Conservation (phyloP, 2,888 invertebrate species). For the Sinodicranocentrus sp. region DNA sequence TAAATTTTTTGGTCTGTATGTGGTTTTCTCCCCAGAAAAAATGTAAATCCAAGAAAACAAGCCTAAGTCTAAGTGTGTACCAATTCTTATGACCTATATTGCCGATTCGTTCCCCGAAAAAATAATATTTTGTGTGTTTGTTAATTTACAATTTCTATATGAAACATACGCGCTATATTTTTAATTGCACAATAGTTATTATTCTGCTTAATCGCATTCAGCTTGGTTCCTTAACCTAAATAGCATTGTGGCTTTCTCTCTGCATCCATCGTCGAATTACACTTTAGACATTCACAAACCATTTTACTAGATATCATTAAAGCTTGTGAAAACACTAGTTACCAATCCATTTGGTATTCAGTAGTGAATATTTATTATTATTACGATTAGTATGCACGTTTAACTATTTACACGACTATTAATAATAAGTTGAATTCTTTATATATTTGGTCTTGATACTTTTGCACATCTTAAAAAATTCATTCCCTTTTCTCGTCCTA, state of each 20-base stretch:
- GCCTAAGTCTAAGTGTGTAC: no score
- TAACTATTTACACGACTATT: conserved; percentile 55
- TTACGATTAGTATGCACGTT: conserved; percentile 29
- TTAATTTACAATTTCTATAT: no score
- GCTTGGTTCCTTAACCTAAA: no score
- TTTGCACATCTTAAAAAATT: background rate
- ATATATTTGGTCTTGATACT: conserved; percentile 52
- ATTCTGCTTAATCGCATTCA: background rate
- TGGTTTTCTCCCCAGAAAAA: no score
- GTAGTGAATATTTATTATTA: background rate
- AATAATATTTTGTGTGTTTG: no score
- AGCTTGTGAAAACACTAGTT: conserved; percentile 35
- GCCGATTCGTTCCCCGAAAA: no score
- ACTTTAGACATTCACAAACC: background rate
- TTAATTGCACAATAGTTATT: conserved; percentile 5
- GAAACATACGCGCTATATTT: no score
- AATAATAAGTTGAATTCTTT: background rate
- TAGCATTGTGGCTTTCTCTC: no score
- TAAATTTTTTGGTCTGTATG: no score
- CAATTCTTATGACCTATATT: no score
- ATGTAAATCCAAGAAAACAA: no score
- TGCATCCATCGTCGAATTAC: no score
- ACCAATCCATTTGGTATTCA: conserved; percentile 35
- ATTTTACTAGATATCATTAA: conserved; percentile 57
- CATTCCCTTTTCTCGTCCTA: conserved; percentile 42